Evolutionary conservation across 2,113 vertebrate species (phyloP).

Genomic region (Hemichromis elongatus): DNA sequence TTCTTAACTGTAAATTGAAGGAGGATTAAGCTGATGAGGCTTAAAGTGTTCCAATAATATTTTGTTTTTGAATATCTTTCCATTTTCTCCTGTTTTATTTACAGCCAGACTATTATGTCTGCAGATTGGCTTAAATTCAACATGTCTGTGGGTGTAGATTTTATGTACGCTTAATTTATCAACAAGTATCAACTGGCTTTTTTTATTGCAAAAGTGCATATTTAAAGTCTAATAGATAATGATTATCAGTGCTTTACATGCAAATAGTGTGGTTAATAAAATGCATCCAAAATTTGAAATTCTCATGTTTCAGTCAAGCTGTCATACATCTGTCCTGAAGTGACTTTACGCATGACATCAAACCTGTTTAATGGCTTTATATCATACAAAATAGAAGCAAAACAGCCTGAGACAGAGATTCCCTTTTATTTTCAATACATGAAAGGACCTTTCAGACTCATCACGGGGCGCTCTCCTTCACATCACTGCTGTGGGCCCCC

Average conservation of each 20-base stretch:
- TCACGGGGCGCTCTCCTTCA: slow-evolving; percentile 29
- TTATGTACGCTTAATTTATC: background rate
- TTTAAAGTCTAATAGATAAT: background rate
- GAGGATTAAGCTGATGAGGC: background rate
- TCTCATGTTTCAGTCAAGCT: background rate
- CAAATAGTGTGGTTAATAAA: background rate
- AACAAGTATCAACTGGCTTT: background rate
- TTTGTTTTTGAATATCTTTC: slow-evolving; percentile 3
- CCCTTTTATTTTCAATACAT: slow-evolving; percentile 46
- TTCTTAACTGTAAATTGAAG: background rate
- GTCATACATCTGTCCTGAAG: background rate
- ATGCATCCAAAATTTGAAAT: background rate
- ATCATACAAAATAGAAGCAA: background rate
- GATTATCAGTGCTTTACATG: background rate
- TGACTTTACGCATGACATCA: slow-evolving; percentile 8
- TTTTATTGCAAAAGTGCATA: background rate
- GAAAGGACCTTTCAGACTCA: slow-evolving; percentile 46
- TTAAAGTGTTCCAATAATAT: background rate
- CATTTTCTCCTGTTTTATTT: background rate
- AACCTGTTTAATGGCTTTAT: slow-evolving; percentile 4
- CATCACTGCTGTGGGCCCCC: slow-evolving; percentile 37
- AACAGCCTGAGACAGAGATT: background rate
- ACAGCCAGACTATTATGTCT: background rate
- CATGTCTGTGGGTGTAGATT: background rate
- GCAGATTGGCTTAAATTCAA: background rate